Evolutionary conservation across 2,888 invertebrate species (phyloP).

Genomic region (Rhingia campestris): DNA sequence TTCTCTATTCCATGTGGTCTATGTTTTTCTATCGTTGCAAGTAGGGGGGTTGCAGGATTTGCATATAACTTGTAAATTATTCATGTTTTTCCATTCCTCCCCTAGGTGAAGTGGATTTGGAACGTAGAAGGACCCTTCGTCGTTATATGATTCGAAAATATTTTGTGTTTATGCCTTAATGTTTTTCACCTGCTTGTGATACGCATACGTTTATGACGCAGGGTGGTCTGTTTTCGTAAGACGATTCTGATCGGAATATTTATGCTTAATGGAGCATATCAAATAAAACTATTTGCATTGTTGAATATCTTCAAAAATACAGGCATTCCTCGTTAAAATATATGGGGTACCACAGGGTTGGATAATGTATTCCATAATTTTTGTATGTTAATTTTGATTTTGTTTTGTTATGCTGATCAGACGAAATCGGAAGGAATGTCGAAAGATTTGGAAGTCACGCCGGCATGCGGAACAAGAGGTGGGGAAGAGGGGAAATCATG

Average conservation of each 20-base stretch:
- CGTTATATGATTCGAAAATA: constrained; percentile 12
- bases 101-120: not conserved
- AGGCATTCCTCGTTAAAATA: not conserved
- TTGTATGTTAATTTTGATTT: too few relatives aligned
- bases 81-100: constrained; percentile 49
- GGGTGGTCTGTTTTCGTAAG: constrained; percentile 48
- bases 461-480: too few relatives aligned
- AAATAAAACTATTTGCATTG: constrained; percentile 20
- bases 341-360: not conserved
- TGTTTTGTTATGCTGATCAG: too few relatives aligned
- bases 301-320: not conserved
- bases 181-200: constrained; percentile 46
- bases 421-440: too few relatives aligned
- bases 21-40: constrained; percentile 20
- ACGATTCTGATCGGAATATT: constrained; percentile 10
- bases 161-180: constrained; percentile 25
- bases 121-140: constrained; percentile 7
- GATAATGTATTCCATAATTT: too few relatives aligned
- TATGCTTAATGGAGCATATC: constrained; percentile 31
- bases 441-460: too few relatives aligned
- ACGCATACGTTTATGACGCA: constrained; percentile 21
- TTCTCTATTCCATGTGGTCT: constrained; percentile 1
- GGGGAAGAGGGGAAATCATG: too few relatives aligned
- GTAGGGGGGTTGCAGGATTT: constrained; percentile 59
- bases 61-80: constrained; percentile 67